These are phyloP conservation scores for Xyrichtys novacula DNA, from an alignment of 2,797 vertebrate genomes.

Conservation along the genomic window DNA sequence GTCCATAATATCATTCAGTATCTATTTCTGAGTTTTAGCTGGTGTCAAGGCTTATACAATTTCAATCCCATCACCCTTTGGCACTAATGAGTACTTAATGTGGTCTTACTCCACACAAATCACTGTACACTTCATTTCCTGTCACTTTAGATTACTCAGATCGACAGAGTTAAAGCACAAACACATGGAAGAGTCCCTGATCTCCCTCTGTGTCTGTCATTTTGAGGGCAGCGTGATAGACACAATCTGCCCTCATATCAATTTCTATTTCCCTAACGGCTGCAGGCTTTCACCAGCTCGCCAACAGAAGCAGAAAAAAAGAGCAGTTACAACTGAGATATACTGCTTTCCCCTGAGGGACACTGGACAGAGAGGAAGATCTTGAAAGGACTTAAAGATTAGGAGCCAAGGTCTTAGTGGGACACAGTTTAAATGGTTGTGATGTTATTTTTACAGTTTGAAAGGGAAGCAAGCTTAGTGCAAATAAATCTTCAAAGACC, in stretches of 20 bases:
- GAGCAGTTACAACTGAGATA: constrained; percentile 39
- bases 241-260: constrained; percentile 59
- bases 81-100: constrained; percentile 57
- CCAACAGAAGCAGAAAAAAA: constrained; percentile 25
- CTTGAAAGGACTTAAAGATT: constrained; percentile 22
- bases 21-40: constrained; percentile 17
- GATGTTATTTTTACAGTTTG: constrained; percentile 2
- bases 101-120: constrained; percentile 42
- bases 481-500: too few relatives aligned
- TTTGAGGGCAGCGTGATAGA: constrained; percentile 44
- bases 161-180: constrained; percentile 23
- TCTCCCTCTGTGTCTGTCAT: constrained; percentile 35
- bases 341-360: constrained; percentile 31
- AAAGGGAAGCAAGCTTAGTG: too few relatives aligned
- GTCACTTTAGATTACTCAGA: constrained; percentile 58
- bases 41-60: constrained; percentile 35
- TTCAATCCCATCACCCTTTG: constrained; percentile 8
- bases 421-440: neutral
- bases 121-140: constrained; percentile 44
- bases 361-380: constrained; percentile 13
- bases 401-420: neutral
- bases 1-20: constrained; percentile 9
- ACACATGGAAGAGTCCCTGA: constrained; percentile 32
- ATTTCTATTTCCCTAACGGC: constrained; percentile 57
- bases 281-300: constrained; percentile 50